Conservation (phyloP, 2,113 vertebrate species). For the Camelus dromedarius region DNA sequence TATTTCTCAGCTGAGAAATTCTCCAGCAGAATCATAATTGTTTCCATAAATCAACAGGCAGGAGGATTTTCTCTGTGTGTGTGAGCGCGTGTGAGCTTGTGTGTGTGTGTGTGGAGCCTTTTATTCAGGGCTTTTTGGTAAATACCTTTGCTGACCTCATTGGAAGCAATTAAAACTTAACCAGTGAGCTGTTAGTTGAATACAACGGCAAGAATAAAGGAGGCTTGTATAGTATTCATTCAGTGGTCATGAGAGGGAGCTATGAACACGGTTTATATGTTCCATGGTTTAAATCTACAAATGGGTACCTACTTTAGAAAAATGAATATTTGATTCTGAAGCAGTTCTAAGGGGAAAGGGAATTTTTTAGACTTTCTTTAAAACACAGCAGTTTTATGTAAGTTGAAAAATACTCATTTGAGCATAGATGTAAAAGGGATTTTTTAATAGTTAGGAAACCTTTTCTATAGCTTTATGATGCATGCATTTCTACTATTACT, state of each 20-base stretch:
- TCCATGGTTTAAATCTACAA: conserved; percentile 77
- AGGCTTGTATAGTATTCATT: conserved; percentile 90
- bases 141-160: conserved; percentile 99
- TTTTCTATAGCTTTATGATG: conserved; percentile 36
- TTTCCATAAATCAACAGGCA: conserved; percentile 94
- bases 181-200: conserved; percentile 97
- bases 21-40: conserved; percentile 92
- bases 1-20: conserved; percentile 90
- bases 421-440: not conserved
- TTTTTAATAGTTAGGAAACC: conserved; percentile 17
- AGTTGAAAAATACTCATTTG: conserved; percentile 44
- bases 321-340: conserved; percentile 70
- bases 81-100: conserved; percentile 81
- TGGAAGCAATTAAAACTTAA: conserved; percentile 98
- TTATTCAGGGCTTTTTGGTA: conserved; percentile 94
- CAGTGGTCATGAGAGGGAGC: conserved; percentile 96
- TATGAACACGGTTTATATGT: conserved; percentile 88
- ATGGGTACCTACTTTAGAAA: conserved; percentile 80
- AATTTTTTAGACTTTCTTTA: conserved; percentile 19
- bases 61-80: conserved; percentile 87
- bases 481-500: conserved; percentile 27
- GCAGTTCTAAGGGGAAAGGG: conserved; percentile 29
- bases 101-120: conserved; percentile 88
- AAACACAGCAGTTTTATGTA: not conserved
- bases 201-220: conserved; percentile 90